Conservation (phyloP, 1,140 invertebrate species). For the Drosophila orosa region DNA sequence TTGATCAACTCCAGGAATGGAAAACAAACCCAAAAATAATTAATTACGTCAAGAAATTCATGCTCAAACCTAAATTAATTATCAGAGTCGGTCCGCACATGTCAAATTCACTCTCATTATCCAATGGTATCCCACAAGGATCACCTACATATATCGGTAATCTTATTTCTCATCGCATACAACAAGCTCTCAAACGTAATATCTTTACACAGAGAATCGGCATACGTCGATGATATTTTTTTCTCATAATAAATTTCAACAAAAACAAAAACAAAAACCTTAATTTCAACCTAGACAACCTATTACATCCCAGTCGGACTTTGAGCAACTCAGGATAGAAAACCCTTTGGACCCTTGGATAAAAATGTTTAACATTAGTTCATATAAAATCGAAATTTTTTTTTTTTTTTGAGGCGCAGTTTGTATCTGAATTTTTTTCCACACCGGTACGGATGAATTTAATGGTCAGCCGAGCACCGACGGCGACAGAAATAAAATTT, state of each 20-base stretch:
- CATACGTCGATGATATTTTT: constrained; percentile 15
- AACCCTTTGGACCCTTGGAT: no score
- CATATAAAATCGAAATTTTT: no score
- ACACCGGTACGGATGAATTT: no score
- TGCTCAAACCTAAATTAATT: constrained; percentile 17
- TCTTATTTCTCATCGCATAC: constrained; percentile 11
- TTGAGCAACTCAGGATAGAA: no score
- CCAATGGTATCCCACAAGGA: constrained; percentile 11
- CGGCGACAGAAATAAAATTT: no score
- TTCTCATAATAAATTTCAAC: constrained; percentile 10
- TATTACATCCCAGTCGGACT: no score
- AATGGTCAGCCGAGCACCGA: no score
- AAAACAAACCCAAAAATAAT: constrained; percentile 12
- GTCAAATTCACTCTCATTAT: constrained; percentile 10
- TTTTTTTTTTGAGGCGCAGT: no score
- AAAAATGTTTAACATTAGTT: no score
- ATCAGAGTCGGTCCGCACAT: constrained; percentile 1
- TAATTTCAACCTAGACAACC: constrained; percentile 5
- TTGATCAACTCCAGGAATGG: constrained; percentile 10
- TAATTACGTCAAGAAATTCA: constrained; percentile 1
- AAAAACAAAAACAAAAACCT: constrained; percentile 18
- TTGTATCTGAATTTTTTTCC: no score
- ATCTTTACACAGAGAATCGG: constrained; percentile 14
- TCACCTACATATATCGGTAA: constrained; percentile 8
- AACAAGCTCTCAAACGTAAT: constrained; percentile 17